Evolutionary conservation across 2,797 vertebrate genomes (phyloP).

Genomic region (Pogonophryne albipinna): DNA sequence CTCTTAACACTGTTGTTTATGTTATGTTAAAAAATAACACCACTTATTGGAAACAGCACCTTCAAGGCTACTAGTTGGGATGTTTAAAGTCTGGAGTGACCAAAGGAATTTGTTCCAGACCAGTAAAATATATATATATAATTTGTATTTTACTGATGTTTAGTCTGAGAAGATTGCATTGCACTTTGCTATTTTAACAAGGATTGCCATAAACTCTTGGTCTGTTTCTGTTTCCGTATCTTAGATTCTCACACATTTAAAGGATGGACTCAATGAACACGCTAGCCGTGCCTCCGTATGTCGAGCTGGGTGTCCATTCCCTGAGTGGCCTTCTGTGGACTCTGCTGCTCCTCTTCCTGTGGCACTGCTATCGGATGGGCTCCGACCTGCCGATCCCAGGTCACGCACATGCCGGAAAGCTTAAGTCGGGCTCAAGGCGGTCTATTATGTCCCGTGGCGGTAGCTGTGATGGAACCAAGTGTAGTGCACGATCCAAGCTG

Average conservation of each 20-base stretch:
- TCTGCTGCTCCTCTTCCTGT: constrained; percentile 89
- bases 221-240: constrained; percentile 44
- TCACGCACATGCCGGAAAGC: constrained; percentile 71
- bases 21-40: background rate
- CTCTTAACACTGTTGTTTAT: background rate
- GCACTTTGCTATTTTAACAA: background rate
- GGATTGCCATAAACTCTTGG: background rate
- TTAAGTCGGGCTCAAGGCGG: constrained; percentile 74
- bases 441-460: constrained; percentile 73
- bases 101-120: background rate
- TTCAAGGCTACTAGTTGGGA: background rate
- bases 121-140: background rate
- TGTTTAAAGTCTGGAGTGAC: background rate
- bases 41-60: background rate
- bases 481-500: constrained; percentile 67
- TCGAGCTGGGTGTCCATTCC: constrained; percentile 83
- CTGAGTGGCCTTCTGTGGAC: constrained; percentile 89
- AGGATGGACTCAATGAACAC: constrained; percentile 83
- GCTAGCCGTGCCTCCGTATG: constrained; percentile 78
- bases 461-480: constrained; percentile 69
- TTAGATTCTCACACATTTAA: constrained; percentile 18
- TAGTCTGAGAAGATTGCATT: background rate
- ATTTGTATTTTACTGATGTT: constrained; percentile 1
- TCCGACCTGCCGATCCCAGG: constrained; percentile 82
- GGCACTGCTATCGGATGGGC: constrained; percentile 92